Conservation (phyloP, 2,888 invertebrate species). For the Mythimna loreyi region DNA sequence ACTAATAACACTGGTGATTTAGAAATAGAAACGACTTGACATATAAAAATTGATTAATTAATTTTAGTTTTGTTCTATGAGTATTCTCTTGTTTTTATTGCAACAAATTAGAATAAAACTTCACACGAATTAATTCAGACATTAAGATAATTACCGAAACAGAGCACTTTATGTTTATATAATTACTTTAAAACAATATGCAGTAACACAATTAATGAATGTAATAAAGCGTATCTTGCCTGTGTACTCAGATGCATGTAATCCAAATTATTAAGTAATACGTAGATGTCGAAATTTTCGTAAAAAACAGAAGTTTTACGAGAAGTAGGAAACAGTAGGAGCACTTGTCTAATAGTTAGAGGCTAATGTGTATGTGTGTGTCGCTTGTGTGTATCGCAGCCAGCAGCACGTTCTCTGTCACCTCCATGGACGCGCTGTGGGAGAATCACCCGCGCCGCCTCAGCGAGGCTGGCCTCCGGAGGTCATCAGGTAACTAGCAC, state of each 20-base stretch:
- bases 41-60: conserved; percentile 17
- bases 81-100: conserved; percentile 7
- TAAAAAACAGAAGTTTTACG: conserved; percentile 46
- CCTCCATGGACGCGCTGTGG: conserved; percentile 94
- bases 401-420: conserved; percentile 91
- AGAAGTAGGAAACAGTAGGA: conserved; percentile 64
- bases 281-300: conserved; percentile 48
- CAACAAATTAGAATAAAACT: conserved; percentile 27
- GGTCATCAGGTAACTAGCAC: conserved; percentile 93
- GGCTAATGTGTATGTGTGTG: conserved; percentile 88
- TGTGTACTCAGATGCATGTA: conserved; percentile 47
- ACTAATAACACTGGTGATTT: conserved; percentile 54
- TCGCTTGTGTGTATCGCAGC: conserved; percentile 88
- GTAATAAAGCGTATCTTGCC: conserved; percentile 39
- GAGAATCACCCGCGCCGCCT: conserved; percentile 93
- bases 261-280: conserved; percentile 49
- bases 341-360: conserved; percentile 79
- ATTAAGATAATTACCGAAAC: conserved; percentile 10
- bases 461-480: conserved; percentile 94
- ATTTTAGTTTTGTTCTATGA: conserved; percentile 11
- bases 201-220: conserved; percentile 37
- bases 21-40: conserved; percentile 28
- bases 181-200: conserved; percentile 34
- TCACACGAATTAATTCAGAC: conserved; percentile 28
- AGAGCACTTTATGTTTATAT: conserved; percentile 28